Evolutionary conservation across 2,113 vertebrate species (phyloP), one percentile per base, ranked within the genome.

Genomic region (Tragelaphus buxtoni): DNA sequence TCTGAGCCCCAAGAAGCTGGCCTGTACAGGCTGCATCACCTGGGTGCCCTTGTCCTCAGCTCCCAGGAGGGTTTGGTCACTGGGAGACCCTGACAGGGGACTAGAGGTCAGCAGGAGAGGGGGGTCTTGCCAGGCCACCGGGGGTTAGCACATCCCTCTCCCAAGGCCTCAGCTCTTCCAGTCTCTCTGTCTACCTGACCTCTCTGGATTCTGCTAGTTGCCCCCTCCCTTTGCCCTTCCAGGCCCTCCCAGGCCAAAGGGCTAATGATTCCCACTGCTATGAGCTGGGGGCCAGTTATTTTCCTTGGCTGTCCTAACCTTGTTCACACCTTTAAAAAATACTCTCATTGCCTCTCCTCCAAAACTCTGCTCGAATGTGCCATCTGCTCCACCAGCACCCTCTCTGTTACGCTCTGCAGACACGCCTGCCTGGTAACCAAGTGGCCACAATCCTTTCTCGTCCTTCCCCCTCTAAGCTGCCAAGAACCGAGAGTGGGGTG

Each of bases 21-120:
- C 13, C 13, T 39, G 0, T 16, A 4, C 0, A 12, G 56, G 17
- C 10, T 26, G 12, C 8, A 3, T 45, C 18, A 35, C 8, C 24
- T 0, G 1, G 28, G n/a, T 0, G 1, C 39, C 24, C 39, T 6
- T 74, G 56, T 13, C 56, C 30, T 35, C 12, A 2, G 30, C 9
- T 74, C 69, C 49, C 12, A 39, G 90, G 47, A 35, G n/a, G 51
- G 2, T 51, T 9, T 74, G 63, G 58, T 26, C 30, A 63, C 22
- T 2, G 7, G 80, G 74, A n/a, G 35, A 74, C 22, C 24, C 32
- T 3, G 39, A 7, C 9, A 5, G 42, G 35, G 74, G 7, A 47
- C 42, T 1, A 4, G 55, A 65, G 9, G 49, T 12, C 28, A 13
- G 42, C 20, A 49, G 32, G 12, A 42, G n/a, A 12, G 3, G 0